Evolutionary conservation across 2,888 invertebrate genomes (phyloP), one percentile per base, ranked within the genome.

Genomic region (Lithophane leautieri): DNA sequence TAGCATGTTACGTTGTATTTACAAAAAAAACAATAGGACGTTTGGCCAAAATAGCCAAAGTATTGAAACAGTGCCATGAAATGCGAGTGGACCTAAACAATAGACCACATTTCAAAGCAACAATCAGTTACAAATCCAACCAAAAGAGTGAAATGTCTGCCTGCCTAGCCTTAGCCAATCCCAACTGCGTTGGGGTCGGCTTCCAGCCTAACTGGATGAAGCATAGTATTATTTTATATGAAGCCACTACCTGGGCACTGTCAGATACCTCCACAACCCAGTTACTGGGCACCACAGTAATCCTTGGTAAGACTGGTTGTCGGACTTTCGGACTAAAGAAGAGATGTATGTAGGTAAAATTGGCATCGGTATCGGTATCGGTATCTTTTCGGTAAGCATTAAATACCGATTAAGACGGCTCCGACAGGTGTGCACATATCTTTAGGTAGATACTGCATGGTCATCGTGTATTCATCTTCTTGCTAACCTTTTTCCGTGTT

Each of bases 401-500:
- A 52, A 69, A 78, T 78, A 69, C 25, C 40, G n/a, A 58, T 76
- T 28, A 60, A 52, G 44, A 44, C 12, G 4, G 28, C 8, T 16
- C 25, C 34, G 11, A 61, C 52, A 61, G 70, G 60, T 76, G 79
- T 76, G 69, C 50, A 78, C 60, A 60, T 16, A 60, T 25, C 76
- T 60, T 75, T 22, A 60, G 34, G 0, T 12, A 25, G 34, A 76
- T 60, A 28, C 69, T 78, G 76, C 76, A 47, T 54, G 60, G 60
- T 76, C 79, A 78, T 61, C 78, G 52, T 52, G 16, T 69, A 69
- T 76, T 76, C 79, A 78, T 78, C 70, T 76, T 61, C 52, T 28
- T 78, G 2, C 12, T 14, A 19, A 76, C 19, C 70, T 61, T 70
- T 78, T n/a, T 54, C 42, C 25, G 1, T 79, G 71, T 79, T 76